Conservation (phyloP, 2,888 invertebrate genomes). For the Ophioninae sp. region DNA sequence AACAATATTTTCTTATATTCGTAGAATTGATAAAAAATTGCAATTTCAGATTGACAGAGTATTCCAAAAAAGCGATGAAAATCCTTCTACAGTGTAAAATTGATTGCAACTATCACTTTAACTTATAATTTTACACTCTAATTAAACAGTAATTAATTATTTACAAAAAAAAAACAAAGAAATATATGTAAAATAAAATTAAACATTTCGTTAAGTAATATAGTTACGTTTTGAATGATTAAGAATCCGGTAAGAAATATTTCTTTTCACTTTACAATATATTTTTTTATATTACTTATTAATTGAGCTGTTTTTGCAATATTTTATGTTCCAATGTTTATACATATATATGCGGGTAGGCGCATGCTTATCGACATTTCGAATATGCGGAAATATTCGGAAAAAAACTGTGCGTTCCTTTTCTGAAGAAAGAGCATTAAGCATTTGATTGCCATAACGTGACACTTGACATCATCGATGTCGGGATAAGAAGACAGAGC, state of each 20-base stretch:
- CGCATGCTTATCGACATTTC: not conserved
- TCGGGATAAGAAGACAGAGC: not conserved
- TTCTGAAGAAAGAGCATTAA: not conserved
- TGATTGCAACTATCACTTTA: no score
- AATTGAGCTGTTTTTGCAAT: not conserved
- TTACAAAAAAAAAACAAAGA: no score
- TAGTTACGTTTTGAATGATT: no score
- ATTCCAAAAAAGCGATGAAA: not conserved
- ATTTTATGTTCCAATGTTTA: not conserved
- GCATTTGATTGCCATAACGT: not conserved
- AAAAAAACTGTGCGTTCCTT: not conserved
- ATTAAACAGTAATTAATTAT: no score
- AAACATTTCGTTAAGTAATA: no score
- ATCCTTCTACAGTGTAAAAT: not conserved
- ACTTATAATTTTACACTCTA: no score
- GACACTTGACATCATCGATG: constrained; percentile 2
- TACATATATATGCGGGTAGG: not conserved
- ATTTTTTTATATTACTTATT: not conserved
- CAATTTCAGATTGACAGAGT: not conserved
- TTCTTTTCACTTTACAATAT: no score
- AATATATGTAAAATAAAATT: no score
- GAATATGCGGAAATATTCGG: not conserved
- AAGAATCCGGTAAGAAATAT: no score
- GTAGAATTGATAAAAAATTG: not conserved
- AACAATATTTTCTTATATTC: not conserved